These are phyloP conservation scores for Alouatta palliata DNA, from an alignment of 2,113 vertebrate species.

Conservation along the genomic window DNA sequence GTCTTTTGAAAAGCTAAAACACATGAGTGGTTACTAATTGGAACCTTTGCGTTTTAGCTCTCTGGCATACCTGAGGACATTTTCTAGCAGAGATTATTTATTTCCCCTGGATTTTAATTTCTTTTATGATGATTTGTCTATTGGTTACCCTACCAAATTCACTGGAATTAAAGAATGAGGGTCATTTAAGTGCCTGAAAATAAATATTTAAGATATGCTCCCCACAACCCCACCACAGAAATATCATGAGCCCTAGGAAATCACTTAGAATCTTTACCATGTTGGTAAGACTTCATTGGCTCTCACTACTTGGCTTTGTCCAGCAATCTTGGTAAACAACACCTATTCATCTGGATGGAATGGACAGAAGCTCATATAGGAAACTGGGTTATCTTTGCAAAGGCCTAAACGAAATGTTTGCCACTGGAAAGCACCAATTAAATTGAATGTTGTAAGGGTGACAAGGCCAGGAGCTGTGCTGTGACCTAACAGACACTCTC, in stretches of 20 bases:
- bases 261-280: not conserved
- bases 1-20: not conserved
- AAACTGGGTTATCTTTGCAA: slow-evolving; percentile 8
- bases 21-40: not conserved
- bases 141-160: not conserved
- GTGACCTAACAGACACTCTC: slow-evolving; percentile 25
- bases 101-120: slow-evolving; percentile 48
- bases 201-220: slow-evolving; percentile 56
- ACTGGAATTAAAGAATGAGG: slow-evolving; percentile 7
- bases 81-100: slow-evolving; percentile 10
- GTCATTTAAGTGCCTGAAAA: slow-evolving; percentile 55
- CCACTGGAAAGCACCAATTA: not conserved
- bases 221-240: not conserved
- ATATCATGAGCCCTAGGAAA: not conserved
- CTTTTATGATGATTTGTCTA: not conserved
- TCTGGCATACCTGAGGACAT: not conserved
- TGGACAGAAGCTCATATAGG: slow-evolving; percentile 3
- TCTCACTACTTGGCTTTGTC: slow-evolving; percentile 7
- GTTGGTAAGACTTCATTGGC: slow-evolving; percentile 37
- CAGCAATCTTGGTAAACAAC: not conserved
- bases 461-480: not conserved
- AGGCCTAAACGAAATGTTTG: slow-evolving; percentile 14
- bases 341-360: slow-evolving; percentile 9
- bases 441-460: not conserved
- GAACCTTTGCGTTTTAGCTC: not conserved